phyloP scores from a whole-genome alignment of 1,140 invertebrate species.

The Melipona quadrifasciata region DNA sequence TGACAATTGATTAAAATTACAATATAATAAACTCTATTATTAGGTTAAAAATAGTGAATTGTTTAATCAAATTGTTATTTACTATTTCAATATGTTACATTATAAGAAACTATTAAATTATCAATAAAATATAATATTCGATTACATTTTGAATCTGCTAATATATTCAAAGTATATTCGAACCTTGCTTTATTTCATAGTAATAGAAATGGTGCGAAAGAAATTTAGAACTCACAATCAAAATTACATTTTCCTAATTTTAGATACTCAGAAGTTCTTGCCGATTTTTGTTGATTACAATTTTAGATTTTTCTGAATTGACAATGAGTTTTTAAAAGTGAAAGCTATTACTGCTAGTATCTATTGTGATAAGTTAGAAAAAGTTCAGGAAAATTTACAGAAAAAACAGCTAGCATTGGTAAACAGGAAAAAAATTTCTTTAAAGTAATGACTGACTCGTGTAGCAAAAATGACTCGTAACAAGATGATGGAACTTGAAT shows the following conservation, averaged over 20 bases:
- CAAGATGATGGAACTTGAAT: too few relatives aligned
- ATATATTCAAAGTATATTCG: constrained; percentile 7
- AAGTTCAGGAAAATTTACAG: too few relatives aligned
- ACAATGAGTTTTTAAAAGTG: too few relatives aligned
- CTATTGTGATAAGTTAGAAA: too few relatives aligned
- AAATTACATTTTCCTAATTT: constrained; percentile 3
- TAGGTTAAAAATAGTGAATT: constrained; percentile 6
- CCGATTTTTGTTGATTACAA: too few relatives aligned
- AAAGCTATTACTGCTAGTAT: too few relatives aligned
- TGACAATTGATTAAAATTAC: constrained; percentile 22
- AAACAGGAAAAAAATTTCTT: too few relatives aligned
- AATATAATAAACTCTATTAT: constrained; percentile 7
- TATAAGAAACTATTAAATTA: constrained; percentile 27
- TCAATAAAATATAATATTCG: constrained; percentile 4
- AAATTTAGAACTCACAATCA: not conserved
- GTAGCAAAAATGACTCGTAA: too few relatives aligned
- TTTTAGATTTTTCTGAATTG: too few relatives aligned
- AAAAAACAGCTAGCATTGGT: too few relatives aligned
- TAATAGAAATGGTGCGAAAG: constrained; percentile 5
- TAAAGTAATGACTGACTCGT: too few relatives aligned
- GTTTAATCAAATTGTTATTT: constrained; percentile 9
- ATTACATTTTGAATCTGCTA: constrained; percentile 14
- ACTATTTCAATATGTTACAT: constrained; percentile 19
- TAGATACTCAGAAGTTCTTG: too few relatives aligned
- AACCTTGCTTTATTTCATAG: not conserved